Conservation (phyloP, 2,113 vertebrate species). For the Heterotilapia buettikoferi region DNA sequence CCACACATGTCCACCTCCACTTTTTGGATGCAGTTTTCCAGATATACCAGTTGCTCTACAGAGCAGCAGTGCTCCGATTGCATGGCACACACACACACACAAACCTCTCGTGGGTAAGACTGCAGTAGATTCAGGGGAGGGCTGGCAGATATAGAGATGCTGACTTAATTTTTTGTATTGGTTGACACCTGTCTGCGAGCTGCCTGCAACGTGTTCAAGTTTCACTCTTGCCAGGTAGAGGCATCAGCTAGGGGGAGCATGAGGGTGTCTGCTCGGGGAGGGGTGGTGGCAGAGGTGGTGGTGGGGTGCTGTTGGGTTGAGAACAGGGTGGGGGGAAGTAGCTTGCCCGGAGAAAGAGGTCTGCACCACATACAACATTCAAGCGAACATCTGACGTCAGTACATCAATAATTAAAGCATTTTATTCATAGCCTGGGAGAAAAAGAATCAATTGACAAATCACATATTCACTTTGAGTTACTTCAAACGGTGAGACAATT, state of each 20-base stretch:
- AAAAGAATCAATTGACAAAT: slow-evolving; percentile 81
- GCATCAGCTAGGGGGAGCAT: slow-evolving; percentile 12
- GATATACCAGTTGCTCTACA: slow-evolving; percentile 41
- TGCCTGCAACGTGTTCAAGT: slow-evolving; percentile 42
- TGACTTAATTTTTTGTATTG: slow-evolving; percentile 35
- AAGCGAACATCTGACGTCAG: slow-evolving; percentile 76
- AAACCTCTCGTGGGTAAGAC: slow-evolving; percentile 1
- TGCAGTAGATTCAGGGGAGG: background rate
- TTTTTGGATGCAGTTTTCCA: slow-evolving; percentile 38
- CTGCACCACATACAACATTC: slow-evolving; percentile 77
- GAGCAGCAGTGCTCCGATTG: slow-evolving; percentile 15
- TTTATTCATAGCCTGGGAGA: slow-evolving; percentile 79
- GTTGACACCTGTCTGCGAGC: slow-evolving; percentile 54
- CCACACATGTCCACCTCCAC: background rate
- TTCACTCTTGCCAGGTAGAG: slow-evolving; percentile 55
- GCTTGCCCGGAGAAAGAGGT: slow-evolving; percentile 71
- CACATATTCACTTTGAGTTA: slow-evolving; percentile 79
- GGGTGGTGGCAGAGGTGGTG: background rate
- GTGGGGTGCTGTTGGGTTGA: slow-evolving; percentile 27
- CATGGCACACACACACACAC: slow-evolving; percentile 35
- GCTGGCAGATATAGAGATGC: background rate
- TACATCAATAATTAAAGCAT: slow-evolving; percentile 78
- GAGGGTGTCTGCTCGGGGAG: slow-evolving; percentile 25
- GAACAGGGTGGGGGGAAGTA: slow-evolving; percentile 41
- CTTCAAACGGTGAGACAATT: slow-evolving; percentile 73